A percentile compares a stretch with the other conserved stretches of the same genome.
phyloP scores from a whole-genome alignment of 2,113 vertebrate species.

The Megaceryle torquata region DNA sequence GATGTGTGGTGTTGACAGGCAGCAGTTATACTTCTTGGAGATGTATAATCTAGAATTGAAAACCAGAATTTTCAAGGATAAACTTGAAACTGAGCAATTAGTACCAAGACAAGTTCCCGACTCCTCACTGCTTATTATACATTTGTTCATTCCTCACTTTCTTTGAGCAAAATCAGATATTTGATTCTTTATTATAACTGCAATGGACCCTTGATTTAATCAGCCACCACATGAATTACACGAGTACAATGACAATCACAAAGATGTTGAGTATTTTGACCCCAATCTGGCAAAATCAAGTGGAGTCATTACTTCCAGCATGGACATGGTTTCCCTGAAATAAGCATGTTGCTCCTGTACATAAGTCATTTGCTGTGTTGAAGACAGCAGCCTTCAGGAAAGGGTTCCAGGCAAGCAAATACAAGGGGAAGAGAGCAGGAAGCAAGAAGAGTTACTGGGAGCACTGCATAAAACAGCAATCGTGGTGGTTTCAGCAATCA shows the following conservation, averaged over 20 bases:
- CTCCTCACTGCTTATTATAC: background rate
- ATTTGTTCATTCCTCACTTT: background rate
- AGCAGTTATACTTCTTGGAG: background rate
- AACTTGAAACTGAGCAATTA: background rate
- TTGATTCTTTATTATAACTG: background rate
- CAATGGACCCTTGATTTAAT: background rate
- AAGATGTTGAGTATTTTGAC: background rate
- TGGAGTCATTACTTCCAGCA: background rate
- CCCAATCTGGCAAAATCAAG: background rate
- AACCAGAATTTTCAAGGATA: background rate
- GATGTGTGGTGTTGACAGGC: background rate
- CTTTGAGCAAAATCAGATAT: background rate
- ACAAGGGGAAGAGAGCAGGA: background rate
- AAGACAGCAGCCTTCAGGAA: background rate
- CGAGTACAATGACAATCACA: background rate
- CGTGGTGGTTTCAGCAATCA: background rate
- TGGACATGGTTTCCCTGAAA: background rate
- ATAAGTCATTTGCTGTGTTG: background rate
- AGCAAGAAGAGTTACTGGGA: background rate
- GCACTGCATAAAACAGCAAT: background rate
- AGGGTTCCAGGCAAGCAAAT: background rate
- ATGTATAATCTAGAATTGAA: background rate
- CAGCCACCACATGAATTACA: background rate
- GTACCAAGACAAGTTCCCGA: background rate
- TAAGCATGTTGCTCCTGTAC: background rate